Evolutionary conservation across 2,888 invertebrate genomes (phyloP), one percentile per base, ranked within the genome.

Genomic region (Gibbula magus): DNA sequence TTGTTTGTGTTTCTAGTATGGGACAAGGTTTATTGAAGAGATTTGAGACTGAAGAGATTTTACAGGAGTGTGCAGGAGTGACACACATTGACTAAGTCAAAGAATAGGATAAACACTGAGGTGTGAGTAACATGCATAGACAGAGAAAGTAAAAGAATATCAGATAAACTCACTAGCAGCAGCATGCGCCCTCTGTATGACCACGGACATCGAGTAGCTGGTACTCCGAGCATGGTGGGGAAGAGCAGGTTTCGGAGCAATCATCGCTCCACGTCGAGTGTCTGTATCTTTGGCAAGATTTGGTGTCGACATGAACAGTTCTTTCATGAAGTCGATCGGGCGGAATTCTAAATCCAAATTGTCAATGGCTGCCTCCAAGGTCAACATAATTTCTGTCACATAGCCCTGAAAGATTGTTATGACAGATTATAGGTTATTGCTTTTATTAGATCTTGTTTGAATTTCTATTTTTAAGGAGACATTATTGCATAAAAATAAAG

Each of bases 291-390:
- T 89, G 67, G 90, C 89, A 66, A 98, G 93, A 93, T 98, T 98
- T 0, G 98, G 98, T 0, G 98, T 98, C 0, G 98, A 98, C 92
- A 98, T 98, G 93, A 98, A 98, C 83, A 98, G 97, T 90, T 98
- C 98, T 88, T 97, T 96, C 89, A 89, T 88, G 88, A 97, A 96
- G 93, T 98, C 98, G 66, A 98, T 94, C 0, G 98, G 97, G 10
- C 97, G 94, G 83, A 93, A 92, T 83, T 98, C 92, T n/a, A 90
- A 85, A 82, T 92, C 91, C 20, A 99, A 94, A 8, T 97, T 97
- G 93, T 98, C 98, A 0, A 99, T 98, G 0, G 98, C 97, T 0
- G 98, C 96, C 93, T 99, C 98, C 4, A 99, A 94, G 0, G 99
- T 99, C 56, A 99, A 94, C 84, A 99, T 95, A 16, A 99, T 94